Percentiles rank a stretch among this genome's conserved stretches.
phyloP scores from a whole-genome alignment of 2,113 vertebrate species.

The Ellobius talpinus region DNA sequence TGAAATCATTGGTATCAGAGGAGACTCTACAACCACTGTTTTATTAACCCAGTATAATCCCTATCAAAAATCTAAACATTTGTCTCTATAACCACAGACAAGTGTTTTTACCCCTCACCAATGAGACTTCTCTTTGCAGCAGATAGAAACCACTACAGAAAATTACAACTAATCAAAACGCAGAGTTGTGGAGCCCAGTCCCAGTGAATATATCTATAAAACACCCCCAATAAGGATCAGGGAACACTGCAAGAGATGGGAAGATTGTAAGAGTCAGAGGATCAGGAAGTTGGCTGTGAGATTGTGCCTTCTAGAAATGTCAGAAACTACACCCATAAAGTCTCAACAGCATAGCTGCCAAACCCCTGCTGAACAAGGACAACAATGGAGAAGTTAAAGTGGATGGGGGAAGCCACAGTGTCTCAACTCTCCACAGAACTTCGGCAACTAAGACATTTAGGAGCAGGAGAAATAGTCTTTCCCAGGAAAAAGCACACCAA shows the following conservation, averaged over 20 bases:
- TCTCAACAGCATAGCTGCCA: background rate
- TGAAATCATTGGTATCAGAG: background rate
- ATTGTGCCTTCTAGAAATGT: background rate
- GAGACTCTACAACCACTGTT: background rate
- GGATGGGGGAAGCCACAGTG: background rate
- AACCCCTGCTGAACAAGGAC: background rate
- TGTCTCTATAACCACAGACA: background rate
- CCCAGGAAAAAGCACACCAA: background rate
- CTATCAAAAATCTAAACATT: background rate
- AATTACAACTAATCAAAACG: background rate
- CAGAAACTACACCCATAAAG: background rate
- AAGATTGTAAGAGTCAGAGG: background rate
- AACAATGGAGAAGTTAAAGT: background rate
- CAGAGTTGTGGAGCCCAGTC: background rate
- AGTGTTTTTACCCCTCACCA: background rate
- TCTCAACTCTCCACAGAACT: background rate
- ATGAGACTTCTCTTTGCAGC: background rate
- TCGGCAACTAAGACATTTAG: background rate
- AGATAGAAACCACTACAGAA: background rate
- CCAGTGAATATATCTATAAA: background rate
- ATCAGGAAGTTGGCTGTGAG: background rate
- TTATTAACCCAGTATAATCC: background rate
- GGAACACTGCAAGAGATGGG: background rate
- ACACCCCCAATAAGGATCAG: background rate
- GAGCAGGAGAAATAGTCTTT: background rate